A percentile compares a stretch with the other conserved stretches of the same genome.
phyloP scores from a whole-genome alignment of 2,113 vertebrate genomes.

The Telmatochromis brichardi region DNA sequence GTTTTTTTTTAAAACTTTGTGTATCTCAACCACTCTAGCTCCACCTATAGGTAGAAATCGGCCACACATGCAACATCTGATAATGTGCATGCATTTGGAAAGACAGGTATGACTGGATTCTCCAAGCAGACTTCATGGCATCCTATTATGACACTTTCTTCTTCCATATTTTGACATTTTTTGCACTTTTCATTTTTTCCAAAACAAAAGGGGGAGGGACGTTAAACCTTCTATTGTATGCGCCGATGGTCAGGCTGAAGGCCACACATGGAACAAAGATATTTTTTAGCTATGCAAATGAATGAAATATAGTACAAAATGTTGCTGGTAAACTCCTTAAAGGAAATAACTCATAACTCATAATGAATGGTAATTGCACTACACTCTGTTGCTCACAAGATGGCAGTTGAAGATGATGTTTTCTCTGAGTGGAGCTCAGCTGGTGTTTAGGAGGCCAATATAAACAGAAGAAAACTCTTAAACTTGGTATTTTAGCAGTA shows the following conservation, averaged over 20 bases:
- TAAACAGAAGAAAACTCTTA: not conserved
- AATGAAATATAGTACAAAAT: not conserved
- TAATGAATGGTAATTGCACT: constrained; percentile 1
- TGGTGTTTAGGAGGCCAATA: not conserved
- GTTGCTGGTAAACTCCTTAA: not conserved
- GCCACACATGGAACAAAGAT: not conserved
- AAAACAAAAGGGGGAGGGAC: not conserved
- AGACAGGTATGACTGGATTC: not conserved
- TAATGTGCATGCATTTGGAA: not conserved
- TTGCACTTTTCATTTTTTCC: not conserved
- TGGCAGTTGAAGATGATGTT: constrained; percentile 22
- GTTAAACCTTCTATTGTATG: not conserved
- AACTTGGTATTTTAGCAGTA: not conserved
- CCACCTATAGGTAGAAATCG: not conserved
- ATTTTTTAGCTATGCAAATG: not conserved
- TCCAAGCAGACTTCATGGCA: not conserved
- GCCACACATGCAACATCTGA: not conserved
- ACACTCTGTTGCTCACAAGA: constrained; percentile 22
- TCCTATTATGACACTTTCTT: not conserved
- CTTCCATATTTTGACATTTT: not conserved
- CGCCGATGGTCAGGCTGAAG: not conserved
- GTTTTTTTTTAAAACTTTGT: not conserved
- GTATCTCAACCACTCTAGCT: not conserved
- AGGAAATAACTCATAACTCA: not conserved
- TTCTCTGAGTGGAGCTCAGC: not conserved